These are phyloP conservation scores for Oncopeltus fasciatus DNA, from an alignment of 1,140 invertebrate genomes.

Conservation along the genomic window DNA sequence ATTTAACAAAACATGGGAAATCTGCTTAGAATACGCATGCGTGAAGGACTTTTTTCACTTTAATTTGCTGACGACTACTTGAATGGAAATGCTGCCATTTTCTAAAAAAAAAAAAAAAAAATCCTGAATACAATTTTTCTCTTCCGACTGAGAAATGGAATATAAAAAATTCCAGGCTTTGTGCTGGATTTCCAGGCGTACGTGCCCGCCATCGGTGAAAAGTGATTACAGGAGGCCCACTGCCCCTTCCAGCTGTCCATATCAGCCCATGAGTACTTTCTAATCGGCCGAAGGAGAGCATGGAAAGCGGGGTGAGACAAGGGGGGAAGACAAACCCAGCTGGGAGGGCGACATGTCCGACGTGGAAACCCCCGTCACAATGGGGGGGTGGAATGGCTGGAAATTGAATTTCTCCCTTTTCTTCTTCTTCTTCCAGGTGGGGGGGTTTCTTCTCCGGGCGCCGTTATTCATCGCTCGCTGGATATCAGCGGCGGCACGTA, in stretches of 20 bases:
- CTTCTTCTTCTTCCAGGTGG: neutral
- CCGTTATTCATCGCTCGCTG: neutral
- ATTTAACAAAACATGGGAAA: too few relatives aligned
- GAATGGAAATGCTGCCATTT: too few relatives aligned
- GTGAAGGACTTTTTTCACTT: too few relatives aligned
- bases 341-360: neutral
- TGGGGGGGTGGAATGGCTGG: neutral
- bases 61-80: too few relatives aligned
- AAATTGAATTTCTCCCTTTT: constrained; percentile 5
- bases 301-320: neutral
- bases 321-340: neutral
- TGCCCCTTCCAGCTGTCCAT: neutral
- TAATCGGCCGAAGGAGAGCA: constrained; percentile 3
- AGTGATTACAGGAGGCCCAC: constrained; percentile 1
- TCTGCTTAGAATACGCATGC: too few relatives aligned
- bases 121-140: too few relatives aligned
- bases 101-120: too few relatives aligned
- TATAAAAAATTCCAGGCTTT: too few relatives aligned
- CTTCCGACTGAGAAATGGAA: too few relatives aligned
- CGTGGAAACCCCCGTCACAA: neutral
- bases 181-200: constrained; percentile 5
- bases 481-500: neutral
- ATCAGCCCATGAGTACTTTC: constrained; percentile 4
- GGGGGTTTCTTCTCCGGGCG: too few relatives aligned
- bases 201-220: neutral